phyloP scores from a whole-genome alignment of 2,113 vertebrate species.

The Pelusios castaneus region DNA sequence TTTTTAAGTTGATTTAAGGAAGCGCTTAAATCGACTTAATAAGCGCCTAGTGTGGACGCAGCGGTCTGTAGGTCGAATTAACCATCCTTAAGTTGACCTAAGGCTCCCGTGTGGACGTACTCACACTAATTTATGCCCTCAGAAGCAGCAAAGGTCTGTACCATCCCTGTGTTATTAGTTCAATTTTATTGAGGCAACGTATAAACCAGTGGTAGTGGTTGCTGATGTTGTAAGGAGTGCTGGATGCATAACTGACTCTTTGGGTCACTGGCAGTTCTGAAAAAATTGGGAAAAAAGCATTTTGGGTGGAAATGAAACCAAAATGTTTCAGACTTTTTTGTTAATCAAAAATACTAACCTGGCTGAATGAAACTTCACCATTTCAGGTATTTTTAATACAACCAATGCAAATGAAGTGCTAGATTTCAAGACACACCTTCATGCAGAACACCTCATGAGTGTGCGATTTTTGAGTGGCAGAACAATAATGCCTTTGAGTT shows the following conservation, averaged over 20 bases:
- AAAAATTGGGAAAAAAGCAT: neutral
- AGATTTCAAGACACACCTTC: neutral
- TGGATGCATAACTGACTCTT: neutral
- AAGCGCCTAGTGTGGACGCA: too few relatives aligned
- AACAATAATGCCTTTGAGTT: neutral
- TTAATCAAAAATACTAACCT: neutral
- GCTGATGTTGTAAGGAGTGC: neutral
- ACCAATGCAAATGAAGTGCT: neutral
- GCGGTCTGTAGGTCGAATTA: too few relatives aligned
- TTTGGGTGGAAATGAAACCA: neutral
- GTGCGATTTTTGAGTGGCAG: accelerated
- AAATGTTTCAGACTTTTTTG: neutral
- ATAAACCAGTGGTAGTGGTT: neutral
- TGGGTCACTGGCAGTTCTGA: neutral
- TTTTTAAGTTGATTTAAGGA: too few relatives aligned
- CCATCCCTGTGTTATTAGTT: neutral
- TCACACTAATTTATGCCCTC: neutral
- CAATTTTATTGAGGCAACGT: neutral
- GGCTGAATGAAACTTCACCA: neutral
- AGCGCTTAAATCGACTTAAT: too few relatives aligned
- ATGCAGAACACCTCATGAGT: accelerated
- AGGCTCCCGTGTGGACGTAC: too few relatives aligned
- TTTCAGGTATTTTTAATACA: neutral
- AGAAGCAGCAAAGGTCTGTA: neutral
- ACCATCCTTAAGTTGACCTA: too few relatives aligned